These are phyloP conservation scores for Cydia splendana DNA, from an alignment of 1,140 invertebrate species.

Conservation along the genomic window DNA sequence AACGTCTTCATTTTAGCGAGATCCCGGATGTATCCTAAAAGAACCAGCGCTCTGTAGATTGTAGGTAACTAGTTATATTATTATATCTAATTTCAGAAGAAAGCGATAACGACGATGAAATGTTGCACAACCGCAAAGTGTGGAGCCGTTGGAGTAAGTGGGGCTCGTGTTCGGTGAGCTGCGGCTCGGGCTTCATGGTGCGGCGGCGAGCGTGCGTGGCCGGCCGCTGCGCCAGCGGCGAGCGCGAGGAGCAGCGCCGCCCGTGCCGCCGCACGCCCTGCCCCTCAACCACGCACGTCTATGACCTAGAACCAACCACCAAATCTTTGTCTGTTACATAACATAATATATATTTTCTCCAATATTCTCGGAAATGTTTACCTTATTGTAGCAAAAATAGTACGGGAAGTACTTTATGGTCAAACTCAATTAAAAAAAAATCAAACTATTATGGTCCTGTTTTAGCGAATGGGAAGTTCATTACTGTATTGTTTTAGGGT, in stretches of 20 bases:
- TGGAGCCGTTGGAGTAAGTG: slow-evolving; percentile 75
- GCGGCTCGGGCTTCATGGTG: slow-evolving; percentile 51
- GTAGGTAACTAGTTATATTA: neutral
- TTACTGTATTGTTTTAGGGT: too few species aligned
- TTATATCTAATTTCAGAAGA: slow-evolving; percentile 30
- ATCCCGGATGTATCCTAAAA: too few species aligned
- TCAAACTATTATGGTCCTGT: too few species aligned
- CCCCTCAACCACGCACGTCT: slow-evolving; percentile 4
- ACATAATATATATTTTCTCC: too few species aligned
- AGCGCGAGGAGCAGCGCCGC: slow-evolving; percentile 59
- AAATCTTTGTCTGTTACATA: too few species aligned
- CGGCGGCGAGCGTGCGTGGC: slow-evolving; percentile 57
- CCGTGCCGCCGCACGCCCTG: slow-evolving; percentile 54
- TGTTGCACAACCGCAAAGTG: slow-evolving; percentile 53
- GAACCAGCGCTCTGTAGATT: too few species aligned
- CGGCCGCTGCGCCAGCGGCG: slow-evolving; percentile 62
- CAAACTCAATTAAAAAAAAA: too few species aligned
- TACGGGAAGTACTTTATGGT: too few species aligned
- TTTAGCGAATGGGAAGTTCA: too few species aligned
- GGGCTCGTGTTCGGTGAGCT: slow-evolving; percentile 62
- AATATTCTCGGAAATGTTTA: too few species aligned
- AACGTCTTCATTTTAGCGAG: too few species aligned
- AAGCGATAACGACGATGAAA: slow-evolving; percentile 40
- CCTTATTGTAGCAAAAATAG: too few species aligned
- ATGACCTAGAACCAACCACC: neutral